A percentile compares a stretch with the other conserved stretches of the same genome.
Evolutionary conservation across 2,797 vertebrate genomes (phyloP).

Genomic region (Muraenolepis orangiensis): DNA sequence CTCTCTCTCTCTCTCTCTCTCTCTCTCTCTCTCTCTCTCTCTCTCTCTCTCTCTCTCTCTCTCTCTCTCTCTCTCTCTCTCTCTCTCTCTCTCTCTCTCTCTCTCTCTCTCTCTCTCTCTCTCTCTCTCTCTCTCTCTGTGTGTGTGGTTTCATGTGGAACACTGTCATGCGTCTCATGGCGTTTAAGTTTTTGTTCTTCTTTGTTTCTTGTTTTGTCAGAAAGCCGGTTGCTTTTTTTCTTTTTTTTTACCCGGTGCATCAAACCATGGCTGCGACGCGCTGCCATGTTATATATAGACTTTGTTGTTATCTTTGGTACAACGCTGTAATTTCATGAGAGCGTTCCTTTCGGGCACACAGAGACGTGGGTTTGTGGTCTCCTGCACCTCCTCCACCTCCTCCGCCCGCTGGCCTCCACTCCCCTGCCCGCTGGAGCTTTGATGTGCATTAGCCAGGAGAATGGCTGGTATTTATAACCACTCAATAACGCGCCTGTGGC

Average conservation of each 20-base stretch:
- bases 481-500: conserved; percentile 24
- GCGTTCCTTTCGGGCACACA: conserved; percentile 21
- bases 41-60: neutral
- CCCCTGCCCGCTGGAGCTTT: conserved; percentile 34
- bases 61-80: neutral
- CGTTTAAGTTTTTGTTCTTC: neutral
- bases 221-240: conserved; percentile 23
- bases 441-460: conserved; percentile 56
- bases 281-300: conserved; percentile 59
- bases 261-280: conserved; percentile 25
- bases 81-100: neutral
- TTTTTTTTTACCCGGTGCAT: conserved; percentile 26
- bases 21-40: neutral
- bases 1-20: neutral
- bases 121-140: neutral
- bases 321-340: conserved; percentile 50
- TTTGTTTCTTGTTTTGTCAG: conserved; percentile 13
- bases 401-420: neutral
- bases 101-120: neutral
- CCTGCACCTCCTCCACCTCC: neutral
- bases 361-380: neutral
- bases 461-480: conserved; percentile 55
- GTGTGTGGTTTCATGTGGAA: conserved; percentile 2
- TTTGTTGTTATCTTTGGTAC: conserved; percentile 53
- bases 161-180: conserved; percentile 13